Conservation (phyloP, 2,888 invertebrate species). For the Plebejus argus region DNA sequence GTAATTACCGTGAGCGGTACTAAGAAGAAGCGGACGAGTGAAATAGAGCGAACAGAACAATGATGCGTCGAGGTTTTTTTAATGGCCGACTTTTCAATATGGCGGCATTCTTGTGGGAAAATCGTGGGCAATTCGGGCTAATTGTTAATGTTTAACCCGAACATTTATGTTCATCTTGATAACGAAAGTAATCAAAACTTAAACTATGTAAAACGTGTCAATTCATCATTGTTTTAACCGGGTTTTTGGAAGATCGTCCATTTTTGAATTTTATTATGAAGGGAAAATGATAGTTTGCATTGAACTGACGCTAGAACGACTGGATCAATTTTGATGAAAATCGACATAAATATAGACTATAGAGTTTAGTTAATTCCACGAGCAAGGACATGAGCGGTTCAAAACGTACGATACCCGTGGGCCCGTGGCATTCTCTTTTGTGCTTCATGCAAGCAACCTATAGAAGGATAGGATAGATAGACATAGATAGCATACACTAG, state of each 20-base stretch:
- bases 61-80: constrained; percentile 61
- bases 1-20: constrained; percentile 28
- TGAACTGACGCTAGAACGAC: not conserved
- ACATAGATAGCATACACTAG: no score
- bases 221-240: constrained; percentile 4
- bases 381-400: not conserved
- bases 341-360: not conserved
- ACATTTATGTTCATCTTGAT: not conserved
- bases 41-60: constrained; percentile 74
- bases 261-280: not conserved
- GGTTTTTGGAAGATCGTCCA: not conserved
- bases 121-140: constrained; percentile 13
- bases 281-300: not conserved
- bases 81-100: constrained; percentile 32
- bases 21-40: constrained; percentile 57
- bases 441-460: no score
- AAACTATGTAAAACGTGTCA: not conserved
- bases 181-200: constrained; percentile 12
- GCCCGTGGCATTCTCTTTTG: no score
- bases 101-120: constrained; percentile 24
- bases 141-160: constrained; percentile 18
- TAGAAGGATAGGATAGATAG: no score
- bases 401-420: no score
- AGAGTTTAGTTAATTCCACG: not conserved
- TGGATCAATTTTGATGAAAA: not conserved